These are phyloP conservation scores for Cremastinae sp. DNA, from an alignment of 2,888 invertebrate species.

Conservation along the genomic window DNA sequence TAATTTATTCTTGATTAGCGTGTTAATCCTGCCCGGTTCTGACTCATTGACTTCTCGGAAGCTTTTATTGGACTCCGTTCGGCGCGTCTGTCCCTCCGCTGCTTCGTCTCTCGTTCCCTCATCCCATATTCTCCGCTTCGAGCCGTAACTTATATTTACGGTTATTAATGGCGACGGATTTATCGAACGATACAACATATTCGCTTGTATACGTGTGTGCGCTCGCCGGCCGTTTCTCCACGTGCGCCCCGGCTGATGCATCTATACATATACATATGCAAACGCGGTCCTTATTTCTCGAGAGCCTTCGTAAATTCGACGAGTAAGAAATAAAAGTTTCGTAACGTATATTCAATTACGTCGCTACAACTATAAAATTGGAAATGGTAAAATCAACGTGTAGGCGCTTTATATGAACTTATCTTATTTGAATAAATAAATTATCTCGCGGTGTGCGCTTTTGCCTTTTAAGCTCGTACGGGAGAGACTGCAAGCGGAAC, in stretches of 20 bases:
- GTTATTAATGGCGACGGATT: constrained; percentile 78
- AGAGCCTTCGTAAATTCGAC: constrained; percentile 19
- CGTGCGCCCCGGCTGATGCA: too few species aligned
- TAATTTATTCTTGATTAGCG: constrained; percentile 79
- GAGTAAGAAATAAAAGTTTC: constrained; percentile 29
- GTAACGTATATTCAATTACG: constrained; percentile 53
- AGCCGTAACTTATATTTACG: constrained; percentile 77
- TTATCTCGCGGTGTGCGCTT: neutral
- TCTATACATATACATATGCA: constrained; percentile 4
- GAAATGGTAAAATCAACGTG: constrained; percentile 24
- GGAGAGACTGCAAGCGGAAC: constrained; percentile 13
- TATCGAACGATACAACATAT: constrained; percentile 66
- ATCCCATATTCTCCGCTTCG: constrained; percentile 13
- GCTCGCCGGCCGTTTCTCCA: too few species aligned
- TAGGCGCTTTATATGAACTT: constrained; percentile 29
- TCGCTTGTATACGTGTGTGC: constrained; percentile 1
- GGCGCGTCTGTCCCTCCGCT: constrained; percentile 47
- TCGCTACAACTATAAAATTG: neutral
- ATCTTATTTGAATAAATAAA: constrained; percentile 27
- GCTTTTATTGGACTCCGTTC: constrained; percentile 75
- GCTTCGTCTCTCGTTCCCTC: too few species aligned
- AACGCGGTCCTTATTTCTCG: too few species aligned
- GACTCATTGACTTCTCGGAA: constrained; percentile 73
- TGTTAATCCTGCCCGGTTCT: constrained; percentile 71
- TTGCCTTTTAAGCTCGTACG: constrained; percentile 4